A percentile compares a stretch with the other conserved stretches of the same genome.
phyloP scores from a whole-genome alignment of 2,113 vertebrate genomes.

The Gymnarchus niloticus region DNA sequence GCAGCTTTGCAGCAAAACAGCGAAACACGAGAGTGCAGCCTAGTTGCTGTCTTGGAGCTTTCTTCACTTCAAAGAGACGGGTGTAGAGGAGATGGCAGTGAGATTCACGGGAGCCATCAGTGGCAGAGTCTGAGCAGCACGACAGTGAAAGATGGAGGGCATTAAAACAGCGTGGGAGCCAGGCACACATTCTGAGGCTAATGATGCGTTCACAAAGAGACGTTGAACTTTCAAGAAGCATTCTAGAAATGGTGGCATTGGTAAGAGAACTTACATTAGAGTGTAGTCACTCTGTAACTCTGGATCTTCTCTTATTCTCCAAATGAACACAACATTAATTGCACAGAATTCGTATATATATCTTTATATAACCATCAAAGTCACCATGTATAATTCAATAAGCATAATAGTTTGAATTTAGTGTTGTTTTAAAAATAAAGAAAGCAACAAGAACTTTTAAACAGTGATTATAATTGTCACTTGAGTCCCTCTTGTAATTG shows the following conservation, averaged over 20 bases:
- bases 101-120: background rate
- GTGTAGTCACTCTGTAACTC: conserved; percentile 10
- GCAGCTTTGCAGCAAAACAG: background rate
- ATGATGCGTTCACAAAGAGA: conserved; percentile 47
- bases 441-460: background rate
- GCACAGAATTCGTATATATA: background rate
- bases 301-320: conserved; percentile 29
- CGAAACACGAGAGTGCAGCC: background rate
- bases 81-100: conserved; percentile 1
- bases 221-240: conserved; percentile 11
- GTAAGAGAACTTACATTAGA: too few species aligned
- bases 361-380: background rate
- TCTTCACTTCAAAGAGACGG: background rate
- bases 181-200: conserved; percentile 47
- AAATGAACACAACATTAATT: conserved; percentile 17
- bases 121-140: conserved; percentile 28
- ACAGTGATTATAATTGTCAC: background rate
- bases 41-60: background rate
- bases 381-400: background rate
- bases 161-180: conserved; percentile 50
- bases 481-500: background rate
- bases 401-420: background rate
- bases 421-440: background rate
- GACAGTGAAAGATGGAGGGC: conserved; percentile 53
- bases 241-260: background rate